Base-by-base conservation (phyloP, 2,797 vertebrate genomes). In the Neoniphon sammara region DNA sequence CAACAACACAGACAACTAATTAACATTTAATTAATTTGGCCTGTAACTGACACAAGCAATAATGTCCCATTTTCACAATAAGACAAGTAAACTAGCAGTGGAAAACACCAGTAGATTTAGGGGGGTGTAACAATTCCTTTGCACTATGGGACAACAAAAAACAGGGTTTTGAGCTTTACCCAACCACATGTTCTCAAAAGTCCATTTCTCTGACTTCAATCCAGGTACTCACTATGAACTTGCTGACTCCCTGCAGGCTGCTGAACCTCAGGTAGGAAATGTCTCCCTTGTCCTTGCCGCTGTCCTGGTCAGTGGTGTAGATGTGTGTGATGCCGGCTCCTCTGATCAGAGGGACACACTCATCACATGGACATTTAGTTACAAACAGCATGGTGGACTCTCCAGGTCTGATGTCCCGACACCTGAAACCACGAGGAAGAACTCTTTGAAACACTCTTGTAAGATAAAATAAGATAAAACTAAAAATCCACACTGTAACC, bases 331-430 rank as follows among this genome's bases (percentile, higher is more conserved):
- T 93, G 55, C 97, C 97, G 7, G 97, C 95, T 30, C 95, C 96
- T 86, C 94, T 91, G 83, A 98, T 98, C 91, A 99, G 93, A 73
- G 97, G 97, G 17, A 98, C 89, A 36, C 97, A 99, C 87, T 99
- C 97, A 14, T 98, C 97, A 83, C 97, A 98, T 0, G 97, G 97
- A 79, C 96, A 98, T 70, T 99, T 99, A 0, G 97, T 98, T 10
- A 98, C 96, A 87, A 99, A 99, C 91, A 99, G 92, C 94, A 98
- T 94, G 64, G 94, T 95, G 87, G 87, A 89, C 78, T 98, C 96
- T 2, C 95, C 94, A 0, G 94, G 90, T 62, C 93, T 95, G 88
- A 97, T 93, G 84, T 96, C 95, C 49, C 92, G 92, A 78, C 93
- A 95, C 85, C 97, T 99, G 77, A 72, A 83, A 55, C 20, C 49